Evolutionary conservation across 1,140 invertebrate species (phyloP), one percentile per base, ranked within the genome.

Genomic region (Bombus turneri): DNA sequence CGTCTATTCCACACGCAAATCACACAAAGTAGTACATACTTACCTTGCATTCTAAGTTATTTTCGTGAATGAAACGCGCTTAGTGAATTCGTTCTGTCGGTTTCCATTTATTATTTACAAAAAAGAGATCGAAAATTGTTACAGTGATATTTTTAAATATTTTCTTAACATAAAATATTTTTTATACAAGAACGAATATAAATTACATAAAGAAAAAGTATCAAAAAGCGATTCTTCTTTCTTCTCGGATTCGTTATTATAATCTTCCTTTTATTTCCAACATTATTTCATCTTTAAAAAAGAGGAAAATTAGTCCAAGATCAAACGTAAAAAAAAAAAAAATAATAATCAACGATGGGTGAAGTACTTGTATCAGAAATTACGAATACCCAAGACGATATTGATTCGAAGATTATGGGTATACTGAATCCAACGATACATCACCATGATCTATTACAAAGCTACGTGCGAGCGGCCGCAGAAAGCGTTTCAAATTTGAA

Each of bases 371-470:
- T 18, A 39, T 47, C 78, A 28, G 57, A 86, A 47, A 57, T 66
- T 66, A 66, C 47, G 3, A 34, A 47, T 25, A 41, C 81, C 3
- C 81, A 57, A 39, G 81, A 88, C 25, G 79, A 79, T 3, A 81
- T 91, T 6, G 91, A 87, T 15, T 74, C 78, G 6, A 92, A 92
- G 37, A 92, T 92, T 9, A 93, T 91, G n/a, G 87, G 92, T 15
- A 95, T 95, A 15, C 69, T 95, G 31, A 94, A 92, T 79, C 93
- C 94, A 12, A 93, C 91, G 0, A 82, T 95, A 28, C 94, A 97
- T 86, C 97, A 97, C 85, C 96, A 96, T 25, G 97, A 97, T 92
- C 96, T 97, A 87, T 90, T 98, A 10, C 97, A 97, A 94, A 97
- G 97, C 92, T 98, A 97, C 87, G 96, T 97, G 43, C 93, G 97